Evolutionary conservation across 2,888 invertebrate species (phyloP), one percentile per base, ranked within the genome.

Genomic region (Spicauda simplicius): DNA sequence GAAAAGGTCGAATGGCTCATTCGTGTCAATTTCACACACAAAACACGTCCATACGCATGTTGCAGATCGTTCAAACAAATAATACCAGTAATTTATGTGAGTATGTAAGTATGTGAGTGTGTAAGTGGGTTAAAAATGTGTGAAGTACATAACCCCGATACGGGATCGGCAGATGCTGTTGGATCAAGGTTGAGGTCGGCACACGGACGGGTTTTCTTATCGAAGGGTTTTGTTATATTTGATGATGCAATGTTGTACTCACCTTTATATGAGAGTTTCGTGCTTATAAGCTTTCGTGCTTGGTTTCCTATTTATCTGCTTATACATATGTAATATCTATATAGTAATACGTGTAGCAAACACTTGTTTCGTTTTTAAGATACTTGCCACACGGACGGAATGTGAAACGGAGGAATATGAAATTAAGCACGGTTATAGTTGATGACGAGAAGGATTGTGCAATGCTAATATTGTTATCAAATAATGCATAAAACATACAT

Each of bases 151-250:
- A 64, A 50, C 64, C 57, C 58, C 52, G 53, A 53, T 52, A 57
- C 57, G 57, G 30, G 65, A 59, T 53, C 58, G 63, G 62, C 61
- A 60, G 52, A 71, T 65, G 65, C 20, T 52, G 30, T 64, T 56
- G 41, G 62, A 63, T 72, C 71, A 72, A 73, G 71, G 71, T 65
- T 71, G 71, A 72, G 70, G 70, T 68, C 72, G 69, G 67, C 66
- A 70, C 71, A 70, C 68, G 69, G 69, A 64, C 64, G 56, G 57
- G 69, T 58, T 68, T 68, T 59, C 60, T 59, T 63, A 65, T 53
- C 64, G 70, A 64, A 70, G 70, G 68, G 70, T 69, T 55, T 48
- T 58, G 67, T 68, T 64, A 50, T 6, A 18, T 18, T 50, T 16
- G 18, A 50, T 50, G 50, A 50, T 10, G 50, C 50, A 50, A 50